Evolutionary conservation across 2,113 vertebrate genomes (phyloP).

Genomic region (Nanorana parkeri): DNA sequence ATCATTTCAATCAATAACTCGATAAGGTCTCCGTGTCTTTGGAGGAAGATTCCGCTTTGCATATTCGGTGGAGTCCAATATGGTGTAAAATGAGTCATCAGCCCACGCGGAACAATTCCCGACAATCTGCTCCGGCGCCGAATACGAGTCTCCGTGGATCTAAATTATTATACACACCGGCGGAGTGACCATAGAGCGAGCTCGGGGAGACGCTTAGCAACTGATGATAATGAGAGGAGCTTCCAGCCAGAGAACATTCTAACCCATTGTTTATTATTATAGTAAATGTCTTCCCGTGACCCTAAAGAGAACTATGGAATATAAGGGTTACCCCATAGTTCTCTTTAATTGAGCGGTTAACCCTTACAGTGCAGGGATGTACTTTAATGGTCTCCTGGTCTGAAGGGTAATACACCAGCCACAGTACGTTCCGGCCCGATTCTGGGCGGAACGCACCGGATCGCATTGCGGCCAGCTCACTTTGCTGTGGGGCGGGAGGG

Average conservation of each 20-base stretch:
- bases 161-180: background rate
- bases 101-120: constrained; percentile 11
- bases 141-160: background rate
- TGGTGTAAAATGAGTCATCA: constrained; percentile 33
- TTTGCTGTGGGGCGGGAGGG: no score
- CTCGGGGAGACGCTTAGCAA: background rate
- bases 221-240: background rate
- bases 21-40: background rate
- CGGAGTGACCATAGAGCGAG: background rate
- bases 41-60: constrained; percentile 14
- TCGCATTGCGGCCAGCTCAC: no score
- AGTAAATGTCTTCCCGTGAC: background rate
- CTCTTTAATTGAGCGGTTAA: no score
- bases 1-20: no score
- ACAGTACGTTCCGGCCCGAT: no score
- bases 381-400: no score
- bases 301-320: no score
- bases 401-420: no score
- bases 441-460: no score
- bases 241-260: background rate
- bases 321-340: no score
- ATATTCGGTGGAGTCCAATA: constrained; percentile 24
- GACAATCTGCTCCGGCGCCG: constrained; percentile 32
- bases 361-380: no score
- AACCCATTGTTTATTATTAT: background rate